These are phyloP conservation scores for Rhynchomys soricoides DNA, from an alignment of 2,113 vertebrate genomes.

Conservation along the genomic window DNA sequence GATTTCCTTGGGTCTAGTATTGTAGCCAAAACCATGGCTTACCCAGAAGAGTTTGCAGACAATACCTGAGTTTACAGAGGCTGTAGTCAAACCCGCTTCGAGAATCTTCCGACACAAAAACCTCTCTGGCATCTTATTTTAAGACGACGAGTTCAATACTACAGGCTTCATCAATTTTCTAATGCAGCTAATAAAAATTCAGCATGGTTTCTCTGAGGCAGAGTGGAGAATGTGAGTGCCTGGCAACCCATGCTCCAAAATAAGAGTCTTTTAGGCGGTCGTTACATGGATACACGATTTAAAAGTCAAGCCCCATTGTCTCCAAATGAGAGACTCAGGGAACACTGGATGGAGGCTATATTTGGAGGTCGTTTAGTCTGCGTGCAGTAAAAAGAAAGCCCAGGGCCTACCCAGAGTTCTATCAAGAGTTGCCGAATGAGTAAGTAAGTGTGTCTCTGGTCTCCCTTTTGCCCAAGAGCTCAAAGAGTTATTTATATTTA, in stretches of 20 bases:
- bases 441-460: background rate
- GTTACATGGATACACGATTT: background rate
- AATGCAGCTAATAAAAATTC: background rate
- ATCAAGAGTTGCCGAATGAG: background rate
- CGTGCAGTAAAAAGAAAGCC: background rate
- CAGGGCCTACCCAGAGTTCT: background rate
- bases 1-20: background rate
- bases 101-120: background rate
- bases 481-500: background rate
- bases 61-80: background rate
- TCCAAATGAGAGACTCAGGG: background rate
- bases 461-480: background rate
- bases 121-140: slow-evolving; percentile 23
- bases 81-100: background rate
- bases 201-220: background rate
- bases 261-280: background rate
- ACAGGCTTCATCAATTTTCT: slow-evolving; percentile 49
- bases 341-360: background rate
- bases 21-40: background rate
- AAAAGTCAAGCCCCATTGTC: background rate
- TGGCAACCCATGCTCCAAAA: background rate
- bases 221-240: background rate
- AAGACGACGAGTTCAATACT: slow-evolving; percentile 21
- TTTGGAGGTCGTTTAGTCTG: background rate
- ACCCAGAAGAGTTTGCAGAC: background rate